phyloP scores from a whole-genome alignment of 1,140 invertebrate genomes.

The Chelonus insularis region DNA sequence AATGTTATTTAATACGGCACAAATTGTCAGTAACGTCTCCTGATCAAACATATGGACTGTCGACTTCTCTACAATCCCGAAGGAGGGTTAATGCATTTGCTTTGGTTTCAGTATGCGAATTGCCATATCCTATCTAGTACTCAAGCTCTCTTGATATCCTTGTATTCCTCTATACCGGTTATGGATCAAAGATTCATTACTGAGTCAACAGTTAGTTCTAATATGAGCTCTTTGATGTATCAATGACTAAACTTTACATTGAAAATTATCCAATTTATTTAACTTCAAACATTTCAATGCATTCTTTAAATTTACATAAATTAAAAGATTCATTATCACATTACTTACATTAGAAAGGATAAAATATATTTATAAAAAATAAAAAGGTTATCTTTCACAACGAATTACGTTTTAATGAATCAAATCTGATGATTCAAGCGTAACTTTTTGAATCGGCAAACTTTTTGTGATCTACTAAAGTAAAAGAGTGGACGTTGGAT shows the following conservation, averaged over 20 bases:
- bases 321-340: too few relatives aligned
- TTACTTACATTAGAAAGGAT: too few relatives aligned
- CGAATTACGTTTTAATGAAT: too few relatives aligned
- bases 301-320: too few relatives aligned
- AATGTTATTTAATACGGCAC: conserved; percentile 8
- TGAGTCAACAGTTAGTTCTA: neutral
- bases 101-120: conserved; percentile 32
- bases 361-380: too few relatives aligned
- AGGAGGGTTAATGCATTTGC: conserved; percentile 45
- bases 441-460: too few relatives aligned
- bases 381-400: too few relatives aligned
- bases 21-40: conserved; percentile 32
- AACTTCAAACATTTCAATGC: too few relatives aligned
- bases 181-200: conserved; percentile 23
- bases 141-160: neutral
- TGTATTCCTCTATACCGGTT: conserved; percentile 6
- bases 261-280: too few relatives aligned
- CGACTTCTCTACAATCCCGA: conserved; percentile 30
- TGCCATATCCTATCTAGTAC: conserved; percentile 1
- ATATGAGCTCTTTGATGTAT: neutral
- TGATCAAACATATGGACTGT: conserved; percentile 52
- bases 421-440: too few relatives aligned
- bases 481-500: conserved; percentile 4
- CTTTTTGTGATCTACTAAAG: conserved; percentile 10
- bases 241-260: neutral